Evolutionary conservation across 1,140 invertebrate species (phyloP).

Genomic region (Nomia melanderi): DNA sequence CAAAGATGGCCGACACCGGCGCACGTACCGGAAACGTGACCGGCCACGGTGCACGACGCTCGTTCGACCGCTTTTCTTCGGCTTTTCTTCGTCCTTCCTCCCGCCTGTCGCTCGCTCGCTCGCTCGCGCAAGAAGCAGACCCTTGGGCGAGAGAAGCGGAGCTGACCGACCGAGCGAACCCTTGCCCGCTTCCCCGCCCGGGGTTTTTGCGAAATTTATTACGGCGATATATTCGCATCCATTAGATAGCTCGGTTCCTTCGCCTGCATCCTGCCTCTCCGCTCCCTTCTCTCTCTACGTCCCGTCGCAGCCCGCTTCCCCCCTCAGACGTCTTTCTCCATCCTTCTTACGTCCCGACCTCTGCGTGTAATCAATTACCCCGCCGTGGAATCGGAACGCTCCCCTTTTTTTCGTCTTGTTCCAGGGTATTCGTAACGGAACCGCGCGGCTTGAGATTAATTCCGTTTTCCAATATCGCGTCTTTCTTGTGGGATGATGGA

Average conservation of each 20-base stretch:
- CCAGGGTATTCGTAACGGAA: neutral
- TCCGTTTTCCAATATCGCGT: neutral
- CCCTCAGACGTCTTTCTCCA: neutral
- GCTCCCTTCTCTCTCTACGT: neutral
- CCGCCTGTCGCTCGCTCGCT: neutral
- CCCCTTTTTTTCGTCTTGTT: slow-evolving; percentile 13
- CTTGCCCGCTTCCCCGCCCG: slow-evolving; percentile 41
- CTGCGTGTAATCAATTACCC: slow-evolving; percentile 49
- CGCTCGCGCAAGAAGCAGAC: slow-evolving; percentile 56
- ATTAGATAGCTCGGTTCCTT: slow-evolving; percentile 78
- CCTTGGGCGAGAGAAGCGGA: slow-evolving; percentile 46
- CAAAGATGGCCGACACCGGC: slow-evolving; percentile 77
- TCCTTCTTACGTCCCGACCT: neutral
- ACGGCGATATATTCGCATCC: slow-evolving; percentile 81
- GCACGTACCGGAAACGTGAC: slow-evolving; percentile 76
- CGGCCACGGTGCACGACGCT: slow-evolving; percentile 56
- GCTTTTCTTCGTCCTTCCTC: slow-evolving; percentile 58
- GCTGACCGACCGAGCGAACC: slow-evolving; percentile 36
- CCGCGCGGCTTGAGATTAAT: neutral
- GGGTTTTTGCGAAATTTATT: slow-evolving; percentile 81
- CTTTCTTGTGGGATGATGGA: too few species aligned
- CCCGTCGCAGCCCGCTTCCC: neutral
- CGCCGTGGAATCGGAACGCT: slow-evolving; percentile 35
- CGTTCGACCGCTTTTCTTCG: slow-evolving; percentile 66
- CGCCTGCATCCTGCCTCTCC: slow-evolving; percentile 47